Evolutionary conservation across 1,140 invertebrate species (phyloP).

Genomic region (Diorhabda carinulata): DNA sequence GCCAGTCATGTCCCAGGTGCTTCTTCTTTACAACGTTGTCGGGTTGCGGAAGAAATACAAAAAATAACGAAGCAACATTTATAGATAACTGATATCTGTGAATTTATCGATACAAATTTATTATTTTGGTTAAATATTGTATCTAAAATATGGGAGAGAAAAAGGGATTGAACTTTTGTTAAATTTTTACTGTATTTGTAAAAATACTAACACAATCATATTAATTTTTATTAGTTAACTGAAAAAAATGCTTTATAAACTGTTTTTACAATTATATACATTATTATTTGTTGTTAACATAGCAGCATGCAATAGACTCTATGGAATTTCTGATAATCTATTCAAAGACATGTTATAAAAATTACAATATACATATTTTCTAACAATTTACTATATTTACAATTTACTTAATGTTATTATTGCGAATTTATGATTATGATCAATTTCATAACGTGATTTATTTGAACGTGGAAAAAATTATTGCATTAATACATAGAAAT

Average conservation of each 20-base stretch:
- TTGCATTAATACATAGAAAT: too few relatives aligned
- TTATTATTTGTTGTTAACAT: conserved; percentile 38
- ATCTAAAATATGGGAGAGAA: too few relatives aligned
- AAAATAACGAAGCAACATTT: too few relatives aligned
- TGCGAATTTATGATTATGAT: neutral
- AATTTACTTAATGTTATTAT: neutral
- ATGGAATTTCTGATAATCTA: conserved; percentile 30
- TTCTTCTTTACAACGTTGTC: too few relatives aligned
- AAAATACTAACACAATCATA: conserved; percentile 38
- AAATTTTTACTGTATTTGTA: conserved; percentile 35
- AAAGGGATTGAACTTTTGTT: neutral
- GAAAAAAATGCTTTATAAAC: conserved; percentile 34
- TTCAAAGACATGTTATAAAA: conserved; percentile 7
- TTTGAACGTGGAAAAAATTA: neutral
- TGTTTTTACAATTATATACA: conserved; percentile 41
- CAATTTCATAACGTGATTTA: neutral
- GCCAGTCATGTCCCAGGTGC: too few relatives aligned
- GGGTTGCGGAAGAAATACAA: too few relatives aligned
- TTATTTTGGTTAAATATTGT: too few relatives aligned
- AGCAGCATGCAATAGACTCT: conserved; percentile 30
- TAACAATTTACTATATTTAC: conserved; percentile 5
- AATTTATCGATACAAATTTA: too few relatives aligned
- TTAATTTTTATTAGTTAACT: conserved; percentile 35
- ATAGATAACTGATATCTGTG: too few relatives aligned
- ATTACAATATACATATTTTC: conserved; percentile 15